Conservation (phyloP, 2,113 vertebrate species). For the Parus major region DNA sequence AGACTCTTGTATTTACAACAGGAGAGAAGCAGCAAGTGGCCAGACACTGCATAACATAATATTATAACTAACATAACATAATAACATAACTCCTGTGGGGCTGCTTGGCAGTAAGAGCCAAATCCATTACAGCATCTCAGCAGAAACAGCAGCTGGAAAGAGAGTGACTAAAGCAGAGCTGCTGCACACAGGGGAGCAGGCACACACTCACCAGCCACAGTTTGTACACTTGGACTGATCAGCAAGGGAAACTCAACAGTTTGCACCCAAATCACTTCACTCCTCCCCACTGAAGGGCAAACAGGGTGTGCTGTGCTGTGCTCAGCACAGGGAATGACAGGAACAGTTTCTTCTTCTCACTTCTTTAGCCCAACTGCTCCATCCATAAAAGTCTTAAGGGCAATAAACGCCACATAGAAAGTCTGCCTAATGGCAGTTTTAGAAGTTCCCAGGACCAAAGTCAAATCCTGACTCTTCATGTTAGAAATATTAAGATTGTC, state of each 20-base stretch:
- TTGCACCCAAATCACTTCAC: neutral
- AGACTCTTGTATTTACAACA: neutral
- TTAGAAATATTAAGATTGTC: neutral
- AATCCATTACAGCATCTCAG: neutral
- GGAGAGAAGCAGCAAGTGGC: neutral
- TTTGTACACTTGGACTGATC: neutral
- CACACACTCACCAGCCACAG: neutral
- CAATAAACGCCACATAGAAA: neutral
- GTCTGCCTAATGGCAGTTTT: neutral
- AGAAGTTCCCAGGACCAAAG: neutral
- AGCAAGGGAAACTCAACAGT: neutral
- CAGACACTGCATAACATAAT: neutral
- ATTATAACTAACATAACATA: too few species aligned
- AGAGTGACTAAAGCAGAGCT: neutral
- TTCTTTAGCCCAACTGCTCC: neutral
- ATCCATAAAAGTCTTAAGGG: neutral
- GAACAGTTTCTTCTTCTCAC: neutral
- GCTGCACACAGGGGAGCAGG: neutral
- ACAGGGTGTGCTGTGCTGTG: neutral
- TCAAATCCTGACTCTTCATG: too few species aligned
- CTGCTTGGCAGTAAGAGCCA: neutral
- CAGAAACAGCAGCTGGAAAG: neutral
- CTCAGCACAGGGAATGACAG: neutral
- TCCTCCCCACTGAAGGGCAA: neutral
- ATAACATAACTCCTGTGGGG: neutral